These are phyloP conservation scores for Holacanthella duospinosa DNA, from an alignment of 2,888 invertebrate genomes.

Conservation along the genomic window DNA sequence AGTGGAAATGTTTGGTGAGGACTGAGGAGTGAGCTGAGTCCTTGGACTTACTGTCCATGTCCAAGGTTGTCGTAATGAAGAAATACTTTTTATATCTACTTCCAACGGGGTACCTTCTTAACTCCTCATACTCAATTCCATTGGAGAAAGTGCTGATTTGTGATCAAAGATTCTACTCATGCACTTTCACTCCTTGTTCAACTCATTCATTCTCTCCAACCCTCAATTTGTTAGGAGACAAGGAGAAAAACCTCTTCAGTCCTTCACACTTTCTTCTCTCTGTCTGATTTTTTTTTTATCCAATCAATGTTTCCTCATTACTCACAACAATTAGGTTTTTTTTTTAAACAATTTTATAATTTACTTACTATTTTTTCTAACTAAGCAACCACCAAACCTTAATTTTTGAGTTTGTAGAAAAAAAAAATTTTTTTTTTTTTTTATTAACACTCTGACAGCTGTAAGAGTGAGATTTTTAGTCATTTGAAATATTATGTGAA, in stretches of 20 bases:
- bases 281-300: background rate
- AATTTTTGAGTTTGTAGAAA: no score
- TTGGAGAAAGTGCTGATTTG: constrained; percentile 19
- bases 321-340: background rate
- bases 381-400: no score
- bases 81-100: constrained; percentile 29
- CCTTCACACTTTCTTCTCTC: background rate
- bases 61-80: no score
- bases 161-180: constrained; percentile 33
- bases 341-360: no score
- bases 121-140: constrained; percentile 8
- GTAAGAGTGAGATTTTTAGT: no score
- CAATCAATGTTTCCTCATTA: background rate
- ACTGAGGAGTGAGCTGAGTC: no score
- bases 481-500: no score
- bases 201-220: constrained; percentile 2
- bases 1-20: constrained; percentile 3
- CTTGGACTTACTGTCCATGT: constrained; percentile 12
- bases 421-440: no score
- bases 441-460: no score
- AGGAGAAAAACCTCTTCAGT: background rate
- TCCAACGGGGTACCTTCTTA: constrained; percentile 15
- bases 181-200: constrained; percentile 20
- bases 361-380: no score
- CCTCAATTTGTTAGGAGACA: background rate